A percentile compares a stretch with the other conserved stretches of the same genome.
phyloP scores from a whole-genome alignment of 53 echinoderm and acorn worm genomes.

The Arbacia lixula region DNA sequence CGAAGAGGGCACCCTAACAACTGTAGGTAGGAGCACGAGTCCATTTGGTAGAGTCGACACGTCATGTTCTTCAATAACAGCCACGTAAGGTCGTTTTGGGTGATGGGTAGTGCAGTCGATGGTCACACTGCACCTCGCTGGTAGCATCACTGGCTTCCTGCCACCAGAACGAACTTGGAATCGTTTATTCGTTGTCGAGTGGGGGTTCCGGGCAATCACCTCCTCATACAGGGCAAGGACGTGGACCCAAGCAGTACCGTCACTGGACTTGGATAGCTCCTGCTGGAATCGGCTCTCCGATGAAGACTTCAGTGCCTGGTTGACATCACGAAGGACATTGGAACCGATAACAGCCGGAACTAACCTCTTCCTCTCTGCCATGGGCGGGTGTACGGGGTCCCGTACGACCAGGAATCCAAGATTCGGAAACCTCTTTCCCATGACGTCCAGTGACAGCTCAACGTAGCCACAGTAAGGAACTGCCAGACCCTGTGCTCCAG shows the following conservation, averaged over 20 bases:
- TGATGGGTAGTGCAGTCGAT: too few relatives aligned
- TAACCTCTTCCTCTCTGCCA: slow-evolving; percentile 41
- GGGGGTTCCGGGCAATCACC: too few relatives aligned
- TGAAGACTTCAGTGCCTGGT: neutral
- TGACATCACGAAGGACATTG: slow-evolving; percentile 70
- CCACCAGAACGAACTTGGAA: too few relatives aligned
- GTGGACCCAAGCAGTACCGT: slow-evolving; percentile 35
- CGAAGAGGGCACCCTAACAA: too few relatives aligned
- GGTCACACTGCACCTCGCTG: too few relatives aligned
- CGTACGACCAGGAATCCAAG: slow-evolving; percentile 76
- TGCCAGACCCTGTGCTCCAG: slow-evolving; percentile 60
- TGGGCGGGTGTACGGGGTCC: slow-evolving; percentile 68
- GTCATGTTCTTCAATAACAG: too few relatives aligned
- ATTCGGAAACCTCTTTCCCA: slow-evolving; percentile 49
- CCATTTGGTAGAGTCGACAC: too few relatives aligned
- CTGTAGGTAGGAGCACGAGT: too few relatives aligned
- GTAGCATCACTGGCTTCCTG: too few relatives aligned
- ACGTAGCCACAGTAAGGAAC: slow-evolving; percentile 73
- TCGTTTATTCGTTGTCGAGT: too few relatives aligned
- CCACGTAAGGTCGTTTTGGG: too few relatives aligned
- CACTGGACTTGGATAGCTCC: neutral
- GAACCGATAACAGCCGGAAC: slow-evolving; percentile 80
- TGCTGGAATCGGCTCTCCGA: neutral
- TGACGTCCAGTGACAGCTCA: slow-evolving; percentile 64
- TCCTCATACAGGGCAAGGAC: slow-evolving; percentile 66